phyloP scores from a whole-genome alignment of 2,113 vertebrate genomes.

The Malurus alboscapulatus region DNA sequence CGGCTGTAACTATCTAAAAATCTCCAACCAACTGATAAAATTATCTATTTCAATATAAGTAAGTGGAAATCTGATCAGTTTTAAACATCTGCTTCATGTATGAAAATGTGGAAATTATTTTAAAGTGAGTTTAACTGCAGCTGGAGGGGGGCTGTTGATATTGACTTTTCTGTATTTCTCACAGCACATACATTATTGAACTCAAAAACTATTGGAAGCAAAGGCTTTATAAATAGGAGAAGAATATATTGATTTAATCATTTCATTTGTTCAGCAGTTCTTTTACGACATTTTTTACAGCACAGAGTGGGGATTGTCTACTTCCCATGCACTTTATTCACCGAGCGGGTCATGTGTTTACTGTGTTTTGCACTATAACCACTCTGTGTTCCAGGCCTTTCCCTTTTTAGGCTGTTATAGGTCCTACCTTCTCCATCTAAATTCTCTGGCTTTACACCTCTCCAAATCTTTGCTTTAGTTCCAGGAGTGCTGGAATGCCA shows the following conservation, averaged over 20 bases:
- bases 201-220: slow-evolving; percentile 37
- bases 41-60: slow-evolving; percentile 13
- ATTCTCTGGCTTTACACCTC: background rate
- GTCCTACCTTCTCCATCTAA: background rate
- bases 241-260: slow-evolving; percentile 40
- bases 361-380: background rate
- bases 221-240: slow-evolving; percentile 35
- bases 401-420: background rate
- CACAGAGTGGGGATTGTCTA: background rate
- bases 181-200: slow-evolving; percentile 31
- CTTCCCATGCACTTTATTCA: background rate
- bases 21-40: background rate
- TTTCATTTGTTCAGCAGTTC: slow-evolving; percentile 2
- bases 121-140: slow-evolving; percentile 28
- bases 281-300: background rate
- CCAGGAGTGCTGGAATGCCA: background rate
- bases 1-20: background rate
- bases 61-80: background rate
- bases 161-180: slow-evolving; percentile 30
- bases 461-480: background rate
- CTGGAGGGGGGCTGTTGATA: slow-evolving; percentile 6
- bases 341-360: background rate
- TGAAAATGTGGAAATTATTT: slow-evolving; percentile 33
- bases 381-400: background rate
- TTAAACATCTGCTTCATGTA: slow-evolving; percentile 7